phyloP scores from a whole-genome alignment of 2,888 invertebrate genomes.

The Orthosia gothica region DNA sequence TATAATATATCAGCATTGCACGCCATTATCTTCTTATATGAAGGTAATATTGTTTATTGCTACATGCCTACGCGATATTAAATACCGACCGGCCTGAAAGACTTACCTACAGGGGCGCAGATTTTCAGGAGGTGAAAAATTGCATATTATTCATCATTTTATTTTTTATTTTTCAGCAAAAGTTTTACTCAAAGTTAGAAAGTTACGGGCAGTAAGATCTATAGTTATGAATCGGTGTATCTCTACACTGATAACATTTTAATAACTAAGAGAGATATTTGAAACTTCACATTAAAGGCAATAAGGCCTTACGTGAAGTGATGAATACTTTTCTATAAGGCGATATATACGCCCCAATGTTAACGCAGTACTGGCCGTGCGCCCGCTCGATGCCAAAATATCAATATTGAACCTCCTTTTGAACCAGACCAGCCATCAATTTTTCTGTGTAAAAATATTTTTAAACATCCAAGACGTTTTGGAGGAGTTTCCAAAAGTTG shows the following conservation, averaged over 20 bases:
- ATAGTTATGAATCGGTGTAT: neutral
- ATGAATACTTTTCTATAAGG: neutral
- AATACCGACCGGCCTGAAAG: slow-evolving; percentile 44
- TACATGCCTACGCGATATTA: slow-evolving; percentile 60
- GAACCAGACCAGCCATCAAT: too few species aligned
- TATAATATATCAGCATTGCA: slow-evolving; percentile 67
- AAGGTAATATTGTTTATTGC: slow-evolving; percentile 67
- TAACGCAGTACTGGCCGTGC: too few species aligned
- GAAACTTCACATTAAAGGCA: too few species aligned
- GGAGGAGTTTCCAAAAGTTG: too few species aligned
- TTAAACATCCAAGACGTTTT: too few species aligned
- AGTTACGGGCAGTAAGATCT: neutral
- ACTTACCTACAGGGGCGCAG: slow-evolving; percentile 27
- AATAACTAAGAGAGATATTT: too few species aligned
- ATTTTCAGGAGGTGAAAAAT: slow-evolving; percentile 46
- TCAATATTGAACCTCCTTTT: too few species aligned
- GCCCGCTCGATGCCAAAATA: too few species aligned
- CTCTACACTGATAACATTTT: neutral
- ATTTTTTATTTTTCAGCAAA: neutral
- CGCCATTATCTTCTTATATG: slow-evolving; percentile 66
- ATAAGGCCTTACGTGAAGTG: too few species aligned
- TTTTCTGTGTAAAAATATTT: too few species aligned
- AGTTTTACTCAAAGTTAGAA: neutral
- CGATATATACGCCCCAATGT: too few species aligned
- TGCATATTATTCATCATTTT: slow-evolving; percentile 42